These are phyloP conservation scores for Toxostoma redivivum DNA, from an alignment of 2,113 vertebrate species.

Conservation along the genomic window DNA sequence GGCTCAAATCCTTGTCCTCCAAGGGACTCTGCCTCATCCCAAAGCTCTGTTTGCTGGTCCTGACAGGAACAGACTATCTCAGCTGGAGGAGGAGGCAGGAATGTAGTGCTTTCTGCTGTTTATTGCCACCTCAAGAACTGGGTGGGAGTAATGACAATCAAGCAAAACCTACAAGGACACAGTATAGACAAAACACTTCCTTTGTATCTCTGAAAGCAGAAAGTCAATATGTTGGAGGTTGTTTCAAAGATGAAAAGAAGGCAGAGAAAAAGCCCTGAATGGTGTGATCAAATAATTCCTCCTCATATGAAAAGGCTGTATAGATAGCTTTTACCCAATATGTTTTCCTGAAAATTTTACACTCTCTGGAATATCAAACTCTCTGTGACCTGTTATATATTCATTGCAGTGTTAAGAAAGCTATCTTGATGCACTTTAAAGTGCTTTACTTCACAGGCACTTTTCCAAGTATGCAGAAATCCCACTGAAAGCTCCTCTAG, in stretches of 20 bases:
- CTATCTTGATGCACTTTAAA: not conserved
- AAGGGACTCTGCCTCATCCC: not conserved
- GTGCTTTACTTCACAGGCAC: not conserved
- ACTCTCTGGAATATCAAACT: not conserved
- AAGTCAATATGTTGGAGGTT: not conserved
- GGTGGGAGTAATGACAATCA: not conserved
- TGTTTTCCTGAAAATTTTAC: not conserved
- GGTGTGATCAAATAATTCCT: not conserved
- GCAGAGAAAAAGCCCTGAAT: not conserved
- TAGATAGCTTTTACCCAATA: not conserved
- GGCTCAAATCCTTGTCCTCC: not conserved
- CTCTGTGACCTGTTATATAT: not conserved
- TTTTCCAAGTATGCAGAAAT: not conserved
- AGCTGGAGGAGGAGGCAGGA: not conserved
- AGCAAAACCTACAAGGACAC: not conserved
- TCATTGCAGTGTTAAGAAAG: not conserved
- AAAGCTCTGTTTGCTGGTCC: not conserved
- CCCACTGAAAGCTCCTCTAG: not conserved
- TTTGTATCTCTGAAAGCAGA: not conserved
- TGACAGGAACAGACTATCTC: not conserved
- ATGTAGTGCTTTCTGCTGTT: not conserved
- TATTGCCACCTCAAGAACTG: not conserved
- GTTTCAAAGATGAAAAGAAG: not conserved
- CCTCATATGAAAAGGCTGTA: not conserved
- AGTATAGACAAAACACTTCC: not conserved